Evolutionary conservation across 2,797 vertebrate species (phyloP), one percentile per base, ranked within the genome.

Genomic region (Phyllotis vaccarum): DNA sequence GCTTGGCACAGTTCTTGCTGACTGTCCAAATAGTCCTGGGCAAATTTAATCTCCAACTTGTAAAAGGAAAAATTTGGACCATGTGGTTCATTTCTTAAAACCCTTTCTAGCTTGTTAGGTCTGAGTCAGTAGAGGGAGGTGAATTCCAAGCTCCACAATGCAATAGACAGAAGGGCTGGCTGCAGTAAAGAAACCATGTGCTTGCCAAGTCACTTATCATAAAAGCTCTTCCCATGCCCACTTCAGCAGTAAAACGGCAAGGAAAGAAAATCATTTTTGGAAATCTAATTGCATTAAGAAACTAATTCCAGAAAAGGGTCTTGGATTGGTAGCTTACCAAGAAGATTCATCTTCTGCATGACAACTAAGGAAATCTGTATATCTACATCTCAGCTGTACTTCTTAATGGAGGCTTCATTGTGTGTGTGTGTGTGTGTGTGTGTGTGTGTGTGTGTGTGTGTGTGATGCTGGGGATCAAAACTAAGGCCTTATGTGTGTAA

Each of bases 261-360:
- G 90, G 95, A 79, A 91, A 92, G n/a, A 74, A 86, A 95, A 96
- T 95, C 88, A 93, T 85, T 97, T 97, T 68, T 92, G 95, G 85
- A 95, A 95, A 82, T 92, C 80, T 94, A 96, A 97, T 43, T 96
- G 80, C 85, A 87, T 96, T 94, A 94, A 95, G 60, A 49, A 96
- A 82, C 83, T 87, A 87, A 95, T 90, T 97, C 81, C 81, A 95
- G 96, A 93, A 94, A 97, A 95, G 40, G 81, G 46, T 81, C 88
- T 49, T 80, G 81, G 81, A 75, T 13, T 85, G 91, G 93, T 27
- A 22, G 85, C 74, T 76, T 64, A 76, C 66, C 22, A 14, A 83
- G 95, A 86, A 86, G 85, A 79, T 75, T 78, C 1, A 12, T 90
- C 93, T 88, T 86, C 78, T 16, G 68, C 60, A 46, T 0, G 1